Evolutionary conservation across 64 coral and sea anemone species (phyloP).

Genomic region (Dendrophyllia cribrosa): DNA sequence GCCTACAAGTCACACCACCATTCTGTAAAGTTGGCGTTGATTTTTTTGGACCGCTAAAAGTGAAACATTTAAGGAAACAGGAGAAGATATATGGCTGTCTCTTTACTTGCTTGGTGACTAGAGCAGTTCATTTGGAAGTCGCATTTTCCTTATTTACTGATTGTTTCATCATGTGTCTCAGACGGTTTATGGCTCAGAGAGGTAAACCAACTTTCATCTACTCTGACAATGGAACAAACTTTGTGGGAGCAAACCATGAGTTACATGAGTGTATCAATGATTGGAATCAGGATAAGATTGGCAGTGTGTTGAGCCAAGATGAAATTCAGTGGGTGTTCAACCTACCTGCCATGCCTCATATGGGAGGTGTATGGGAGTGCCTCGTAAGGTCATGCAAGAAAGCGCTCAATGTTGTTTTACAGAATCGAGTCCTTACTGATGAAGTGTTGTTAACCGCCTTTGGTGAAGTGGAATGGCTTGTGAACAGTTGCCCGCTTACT

Average conservation of each 20-base stretch:
- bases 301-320: conserved; percentile 12
- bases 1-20: conserved; percentile 12
- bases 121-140: conserved; percentile 40
- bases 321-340: conserved; percentile 35
- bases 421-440: conserved; percentile 19
- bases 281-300: conserved; percentile 12
- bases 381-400: conserved; percentile 25
- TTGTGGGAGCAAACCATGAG: conserved; percentile 59
- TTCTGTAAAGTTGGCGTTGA: conserved; percentile 40
- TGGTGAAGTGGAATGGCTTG: conserved; percentile 28
- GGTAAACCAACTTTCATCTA: conserved; percentile 57
- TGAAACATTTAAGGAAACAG: conserved; percentile 37
- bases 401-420: conserved; percentile 11
- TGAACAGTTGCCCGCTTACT: conserved; percentile 26
- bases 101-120: conserved; percentile 46
- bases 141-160: conserved; percentile 26
- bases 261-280: not conserved
- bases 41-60: conserved; percentile 20
- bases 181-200: conserved; percentile 54
- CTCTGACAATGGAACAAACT: conserved; percentile 61
- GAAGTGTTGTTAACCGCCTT: conserved; percentile 27
- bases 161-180: conserved; percentile 51
- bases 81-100: conserved; percentile 43
- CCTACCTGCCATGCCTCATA: conserved; percentile 26
- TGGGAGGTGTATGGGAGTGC: conserved; percentile 49